Conservation (phyloP, 1,140 invertebrate species). For the Hyles euphorbiae region DNA sequence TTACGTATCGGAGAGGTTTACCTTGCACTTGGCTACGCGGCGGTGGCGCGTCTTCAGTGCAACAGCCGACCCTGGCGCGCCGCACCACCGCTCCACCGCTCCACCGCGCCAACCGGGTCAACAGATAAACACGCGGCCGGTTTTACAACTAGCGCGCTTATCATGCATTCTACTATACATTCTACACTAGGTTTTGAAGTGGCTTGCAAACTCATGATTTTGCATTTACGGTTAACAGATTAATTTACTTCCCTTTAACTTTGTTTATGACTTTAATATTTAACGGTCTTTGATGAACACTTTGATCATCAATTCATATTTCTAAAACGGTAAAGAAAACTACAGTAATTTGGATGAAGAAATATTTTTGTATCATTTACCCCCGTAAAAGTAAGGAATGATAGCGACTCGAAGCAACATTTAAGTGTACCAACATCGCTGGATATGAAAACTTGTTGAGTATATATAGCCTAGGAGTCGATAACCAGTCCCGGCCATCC, state of each 20-base stretch:
- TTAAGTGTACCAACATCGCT: too few species aligned
- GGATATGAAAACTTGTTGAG: neutral
- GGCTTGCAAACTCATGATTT: neutral
- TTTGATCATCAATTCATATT: too few species aligned
- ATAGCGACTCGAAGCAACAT: too few species aligned
- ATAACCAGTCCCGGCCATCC: neutral
- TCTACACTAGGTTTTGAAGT: neutral
- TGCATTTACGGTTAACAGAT: too few species aligned
- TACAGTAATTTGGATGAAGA: too few species aligned
- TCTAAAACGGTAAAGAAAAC: too few species aligned
- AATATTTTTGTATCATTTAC: too few species aligned
- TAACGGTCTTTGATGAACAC: too few species aligned
- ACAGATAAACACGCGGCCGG: slow-evolving; percentile 27
- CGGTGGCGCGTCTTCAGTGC: slow-evolving; percentile 54
- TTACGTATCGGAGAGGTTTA: slow-evolving; percentile 49
- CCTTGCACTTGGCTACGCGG: slow-evolving; percentile 57
- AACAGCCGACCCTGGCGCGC: slow-evolving; percentile 46
- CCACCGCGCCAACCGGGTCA: slow-evolving; percentile 32
- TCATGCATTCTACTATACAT: neutral
- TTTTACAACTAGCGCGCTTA: slow-evolving; percentile 16
- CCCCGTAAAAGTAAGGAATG: too few species aligned
- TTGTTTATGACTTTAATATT: too few species aligned
- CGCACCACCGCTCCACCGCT: slow-evolving; percentile 23
- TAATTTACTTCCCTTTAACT: too few species aligned
- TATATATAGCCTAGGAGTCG: neutral